A percentile compares a stretch with the other conserved stretches of the same genome.
Conservation (phyloP, 2,888 invertebrate species). For the Oxystoma pomonae region DNA sequence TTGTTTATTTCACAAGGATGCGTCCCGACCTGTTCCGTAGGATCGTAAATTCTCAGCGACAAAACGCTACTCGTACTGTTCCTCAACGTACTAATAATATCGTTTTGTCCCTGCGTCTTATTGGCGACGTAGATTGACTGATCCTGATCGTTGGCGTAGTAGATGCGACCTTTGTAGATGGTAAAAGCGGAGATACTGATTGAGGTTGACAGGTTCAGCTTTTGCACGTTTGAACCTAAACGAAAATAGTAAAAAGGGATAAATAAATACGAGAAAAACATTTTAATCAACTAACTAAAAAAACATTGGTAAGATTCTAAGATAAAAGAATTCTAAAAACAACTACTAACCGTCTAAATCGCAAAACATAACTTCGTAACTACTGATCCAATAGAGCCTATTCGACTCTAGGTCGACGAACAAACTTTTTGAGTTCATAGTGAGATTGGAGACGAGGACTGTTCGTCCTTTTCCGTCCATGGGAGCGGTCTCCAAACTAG, state of each 20-base stretch:
- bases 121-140: conserved; percentile 60
- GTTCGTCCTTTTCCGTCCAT: conserved; percentile 61
- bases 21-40: conserved; percentile 56
- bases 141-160: conserved; percentile 68
- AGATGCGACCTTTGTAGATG: conserved; percentile 59
- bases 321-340: neutral
- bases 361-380: conserved; percentile 53
- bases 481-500: conserved; percentile 54
- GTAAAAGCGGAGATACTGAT: conserved; percentile 61
- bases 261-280: too few relatives aligned
- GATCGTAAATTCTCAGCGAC: conserved; percentile 68
- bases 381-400: conserved; percentile 68
- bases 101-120: conserved; percentile 53
- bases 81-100: conserved; percentile 44
- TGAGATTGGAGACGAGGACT: conserved; percentile 34
- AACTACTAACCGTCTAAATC: conserved; percentile 33
- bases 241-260: too few relatives aligned
- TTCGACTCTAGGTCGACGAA: conserved; percentile 36
- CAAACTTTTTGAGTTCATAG: conserved; percentile 40
- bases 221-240: conserved; percentile 23
- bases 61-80: conserved; percentile 52
- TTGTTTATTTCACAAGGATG: conserved; percentile 56
- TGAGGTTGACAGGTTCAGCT: conserved; percentile 40
- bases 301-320: too few relatives aligned
- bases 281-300: too few relatives aligned